Conservation (phyloP, 2,888 invertebrate genomes). For the Hyposoter dolosus region DNA sequence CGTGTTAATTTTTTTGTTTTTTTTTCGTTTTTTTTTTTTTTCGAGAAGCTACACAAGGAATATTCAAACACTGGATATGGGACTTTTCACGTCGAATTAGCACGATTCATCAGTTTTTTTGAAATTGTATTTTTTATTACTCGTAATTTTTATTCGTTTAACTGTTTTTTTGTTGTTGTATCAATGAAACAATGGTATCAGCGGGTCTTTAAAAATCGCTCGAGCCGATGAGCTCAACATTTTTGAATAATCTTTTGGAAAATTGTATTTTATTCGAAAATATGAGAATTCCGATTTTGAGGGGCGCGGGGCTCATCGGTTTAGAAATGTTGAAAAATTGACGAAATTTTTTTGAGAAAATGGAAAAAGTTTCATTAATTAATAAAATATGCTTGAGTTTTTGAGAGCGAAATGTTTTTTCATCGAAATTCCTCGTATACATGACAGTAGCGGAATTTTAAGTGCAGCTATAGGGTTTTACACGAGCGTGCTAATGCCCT, state of each 20-base stretch:
- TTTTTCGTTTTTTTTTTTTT: neutral
- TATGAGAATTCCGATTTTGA: too few species aligned
- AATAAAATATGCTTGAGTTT: too few species aligned
- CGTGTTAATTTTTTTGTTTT: neutral
- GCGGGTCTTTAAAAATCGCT: neutral
- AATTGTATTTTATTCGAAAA: neutral
- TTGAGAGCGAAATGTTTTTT: neutral
- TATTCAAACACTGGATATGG: neutral
- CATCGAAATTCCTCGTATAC: slow-evolving; percentile 10
- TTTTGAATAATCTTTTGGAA: neutral
- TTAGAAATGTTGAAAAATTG: neutral
- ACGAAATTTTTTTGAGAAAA: neutral
- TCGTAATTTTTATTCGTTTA: neutral
- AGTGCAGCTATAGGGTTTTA: slow-evolving; percentile 51
- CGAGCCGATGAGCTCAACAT: neutral
- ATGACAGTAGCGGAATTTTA: slow-evolving; percentile 44
- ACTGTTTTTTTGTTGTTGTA: neutral
- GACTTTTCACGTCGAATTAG: neutral
- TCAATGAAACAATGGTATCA: neutral
- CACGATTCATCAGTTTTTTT: neutral
- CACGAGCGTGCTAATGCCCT: slow-evolving; percentile 64
- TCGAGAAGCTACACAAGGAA: neutral
- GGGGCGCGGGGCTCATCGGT: too few species aligned
- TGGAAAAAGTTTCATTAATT: too few species aligned
- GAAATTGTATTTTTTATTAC: too few species aligned